These are phyloP conservation scores for Perizoma flavofasciatum DNA, from an alignment of 2,888 invertebrate species.

Conservation along the genomic window DNA sequence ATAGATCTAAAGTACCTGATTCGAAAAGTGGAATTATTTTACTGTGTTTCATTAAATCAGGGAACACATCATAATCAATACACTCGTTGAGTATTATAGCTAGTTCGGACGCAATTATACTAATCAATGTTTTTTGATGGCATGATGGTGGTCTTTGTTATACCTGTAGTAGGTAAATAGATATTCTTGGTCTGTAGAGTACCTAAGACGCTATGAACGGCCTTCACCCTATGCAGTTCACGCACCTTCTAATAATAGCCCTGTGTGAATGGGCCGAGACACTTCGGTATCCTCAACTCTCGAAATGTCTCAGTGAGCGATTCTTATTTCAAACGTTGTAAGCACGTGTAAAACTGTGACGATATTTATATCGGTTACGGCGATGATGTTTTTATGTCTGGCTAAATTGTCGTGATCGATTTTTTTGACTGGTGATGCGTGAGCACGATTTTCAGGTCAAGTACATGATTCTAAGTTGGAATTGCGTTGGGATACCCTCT, in stretches of 20 bases:
- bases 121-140: too few species aligned
- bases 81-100: too few species aligned
- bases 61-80: too few species aligned
- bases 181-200: too few species aligned
- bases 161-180: too few species aligned
- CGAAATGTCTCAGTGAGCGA: conserved; percentile 5
- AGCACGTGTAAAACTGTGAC: conserved; percentile 15
- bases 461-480: not conserved
- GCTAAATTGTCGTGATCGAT: not conserved
- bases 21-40: too few species aligned
- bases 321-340: conserved; percentile 22
- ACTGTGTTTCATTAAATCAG: too few species aligned
- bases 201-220: conserved; percentile 33
- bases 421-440: not conserved
- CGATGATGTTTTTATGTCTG: conserved; percentile 1
- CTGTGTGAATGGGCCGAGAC: conserved; percentile 46
- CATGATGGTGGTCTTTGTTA: too few species aligned
- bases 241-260: conserved; percentile 64
- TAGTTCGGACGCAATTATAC: too few species aligned
- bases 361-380: too few species aligned
- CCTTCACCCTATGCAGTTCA: conserved; percentile 63
- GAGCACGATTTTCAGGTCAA: not conserved
- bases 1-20: too few species aligned
- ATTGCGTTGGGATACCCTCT: too few species aligned
- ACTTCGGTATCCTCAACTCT: conserved; percentile 31